Percentiles rank a stretch among this genome's conserved stretches.
Conservation (phyloP, 2,113 vertebrate genomes). For the Promerops cafer region DNA sequence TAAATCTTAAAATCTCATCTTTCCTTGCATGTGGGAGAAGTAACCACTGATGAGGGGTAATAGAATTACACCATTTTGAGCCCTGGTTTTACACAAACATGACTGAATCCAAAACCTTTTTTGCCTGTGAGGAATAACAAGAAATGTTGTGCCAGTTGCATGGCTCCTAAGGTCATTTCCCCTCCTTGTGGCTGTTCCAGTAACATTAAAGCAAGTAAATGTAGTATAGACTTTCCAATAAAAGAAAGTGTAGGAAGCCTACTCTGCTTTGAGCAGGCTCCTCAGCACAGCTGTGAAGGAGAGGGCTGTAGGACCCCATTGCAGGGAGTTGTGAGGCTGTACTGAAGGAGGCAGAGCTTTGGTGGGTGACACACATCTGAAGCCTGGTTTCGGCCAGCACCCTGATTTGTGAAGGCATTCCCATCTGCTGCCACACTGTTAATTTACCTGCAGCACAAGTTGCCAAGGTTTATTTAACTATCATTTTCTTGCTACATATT, state of each 20-base stretch:
- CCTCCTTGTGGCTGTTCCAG: not conserved
- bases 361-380: not conserved
- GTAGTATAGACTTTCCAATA: not conserved
- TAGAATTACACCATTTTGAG: not conserved
- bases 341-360: not conserved
- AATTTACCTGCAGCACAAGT: not conserved
- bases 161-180: not conserved
- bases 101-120: not conserved
- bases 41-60: not conserved
- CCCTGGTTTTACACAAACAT: not conserved
- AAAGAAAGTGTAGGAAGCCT: not conserved
- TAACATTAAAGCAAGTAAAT: not conserved
- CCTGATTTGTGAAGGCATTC: not conserved
- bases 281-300: not conserved
- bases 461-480: not conserved
- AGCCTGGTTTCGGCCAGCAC: not conserved
- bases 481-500: constrained; percentile 13
- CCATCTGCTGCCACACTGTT: not conserved
- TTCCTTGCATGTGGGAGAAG: not conserved
- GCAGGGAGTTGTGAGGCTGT: not conserved
- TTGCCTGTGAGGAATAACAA: not conserved
- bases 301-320: not conserved
- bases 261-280: not conserved
- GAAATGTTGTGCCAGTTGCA: not conserved
- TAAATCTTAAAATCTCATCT: not conserved